phyloP scores from a whole-genome alignment of 2,888 invertebrate species.

The Lasioglossum figueresi region DNA sequence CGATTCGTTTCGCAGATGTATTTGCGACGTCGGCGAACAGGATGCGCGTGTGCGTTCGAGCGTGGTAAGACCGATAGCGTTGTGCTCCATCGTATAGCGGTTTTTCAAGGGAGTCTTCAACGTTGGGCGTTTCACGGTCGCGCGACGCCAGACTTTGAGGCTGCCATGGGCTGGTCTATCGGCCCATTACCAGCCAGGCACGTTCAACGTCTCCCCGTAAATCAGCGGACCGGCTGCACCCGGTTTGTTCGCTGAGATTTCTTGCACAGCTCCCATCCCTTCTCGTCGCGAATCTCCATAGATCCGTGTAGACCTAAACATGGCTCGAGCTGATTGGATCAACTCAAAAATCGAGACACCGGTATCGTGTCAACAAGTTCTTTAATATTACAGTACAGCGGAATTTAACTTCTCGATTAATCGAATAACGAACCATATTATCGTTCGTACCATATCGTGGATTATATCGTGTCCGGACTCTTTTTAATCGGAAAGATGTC shows the following conservation, averaged over 20 bases:
- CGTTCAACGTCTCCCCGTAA: constrained; percentile 77
- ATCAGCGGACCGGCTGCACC: constrained; percentile 72
- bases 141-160: constrained; percentile 77
- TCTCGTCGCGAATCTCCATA: background rate
- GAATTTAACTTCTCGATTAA: too few relatives aligned
- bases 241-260: constrained; percentile 65
- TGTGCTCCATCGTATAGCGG: constrained; percentile 59
- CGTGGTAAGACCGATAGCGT: constrained; percentile 76
- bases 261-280: constrained; percentile 34
- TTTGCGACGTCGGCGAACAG: constrained; percentile 49
- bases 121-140: constrained; percentile 73
- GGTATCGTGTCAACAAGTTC: background rate
- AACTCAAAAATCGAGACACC: background rate
- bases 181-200: constrained; percentile 79
- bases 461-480: too few relatives aligned
- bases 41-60: constrained; percentile 73
- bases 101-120: constrained; percentile 64
- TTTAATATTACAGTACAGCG: background rate
- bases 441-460: background rate
- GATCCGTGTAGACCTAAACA: background rate
- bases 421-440: too few relatives aligned
- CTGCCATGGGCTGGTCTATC: constrained; percentile 69
- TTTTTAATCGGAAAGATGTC: too few relatives aligned
- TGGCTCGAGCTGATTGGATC: background rate
- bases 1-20: background rate